A percentile compares a stretch with the other conserved stretches of the same genome.
phyloP scores from a whole-genome alignment of 2,797 vertebrate species.

The Enteromius anoplus region DNA sequence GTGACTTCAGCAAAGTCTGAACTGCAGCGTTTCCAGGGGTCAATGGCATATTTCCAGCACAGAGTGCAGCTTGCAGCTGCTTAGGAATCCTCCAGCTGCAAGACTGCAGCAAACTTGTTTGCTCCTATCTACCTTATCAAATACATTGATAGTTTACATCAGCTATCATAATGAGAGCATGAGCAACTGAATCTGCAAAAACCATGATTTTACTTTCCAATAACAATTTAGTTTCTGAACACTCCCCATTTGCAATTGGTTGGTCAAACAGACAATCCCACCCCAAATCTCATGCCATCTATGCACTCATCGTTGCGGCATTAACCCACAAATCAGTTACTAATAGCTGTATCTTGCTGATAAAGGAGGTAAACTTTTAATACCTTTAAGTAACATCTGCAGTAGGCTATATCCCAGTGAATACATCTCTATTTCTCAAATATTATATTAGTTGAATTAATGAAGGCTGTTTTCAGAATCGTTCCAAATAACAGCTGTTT shows the following conservation, averaged over 20 bases:
- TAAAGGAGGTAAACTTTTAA: background rate
- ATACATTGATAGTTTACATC: background rate
- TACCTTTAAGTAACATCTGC: background rate
- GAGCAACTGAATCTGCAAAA: background rate
- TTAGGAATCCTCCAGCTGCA: constrained; percentile 9
- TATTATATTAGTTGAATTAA: constrained; percentile 13
- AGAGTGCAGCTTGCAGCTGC: constrained; percentile 16
- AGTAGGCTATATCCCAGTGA: background rate
- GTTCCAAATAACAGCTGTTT: constrained; percentile 3
- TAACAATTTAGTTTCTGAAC: background rate
- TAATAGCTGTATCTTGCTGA: background rate
- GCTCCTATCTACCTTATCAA: background rate
- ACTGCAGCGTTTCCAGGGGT: constrained; percentile 25
- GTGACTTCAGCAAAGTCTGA: constrained; percentile 28
- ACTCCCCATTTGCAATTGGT: background rate
- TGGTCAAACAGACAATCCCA: background rate
- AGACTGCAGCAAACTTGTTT: constrained; percentile 23
- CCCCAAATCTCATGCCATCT: background rate
- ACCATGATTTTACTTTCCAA: background rate
- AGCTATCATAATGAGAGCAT: background rate
- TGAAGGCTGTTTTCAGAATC: background rate
- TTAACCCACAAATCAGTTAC: constrained; percentile 4
- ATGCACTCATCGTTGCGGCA: background rate
- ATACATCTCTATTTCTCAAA: background rate
- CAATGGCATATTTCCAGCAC: constrained; percentile 36